phyloP scores from a whole-genome alignment of 2,888 invertebrate species.

The Eupithecia vulgata region DNA sequence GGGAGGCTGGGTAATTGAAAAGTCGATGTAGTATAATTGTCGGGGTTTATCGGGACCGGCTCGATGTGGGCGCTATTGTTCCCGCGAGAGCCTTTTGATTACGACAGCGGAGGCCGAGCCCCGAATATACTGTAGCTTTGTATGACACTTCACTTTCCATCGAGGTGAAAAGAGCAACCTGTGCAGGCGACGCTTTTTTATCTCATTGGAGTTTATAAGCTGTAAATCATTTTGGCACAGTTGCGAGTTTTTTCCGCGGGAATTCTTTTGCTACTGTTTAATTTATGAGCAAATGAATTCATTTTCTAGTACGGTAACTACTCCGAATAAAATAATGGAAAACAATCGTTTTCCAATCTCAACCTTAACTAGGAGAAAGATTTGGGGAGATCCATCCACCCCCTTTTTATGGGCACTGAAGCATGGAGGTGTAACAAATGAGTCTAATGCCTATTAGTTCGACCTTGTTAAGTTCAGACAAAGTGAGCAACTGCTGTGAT shows the following conservation, averaged over 20 bases:
- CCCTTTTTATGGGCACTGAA: slow-evolving; percentile 71
- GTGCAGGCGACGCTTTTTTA: slow-evolving; percentile 51
- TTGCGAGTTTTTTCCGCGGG: neutral
- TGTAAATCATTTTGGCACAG: slow-evolving; percentile 36
- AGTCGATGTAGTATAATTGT: slow-evolving; percentile 84
- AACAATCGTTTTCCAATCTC: slow-evolving; percentile 41
- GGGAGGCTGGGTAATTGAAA: slow-evolving; percentile 82
- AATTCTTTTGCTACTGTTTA: neutral
- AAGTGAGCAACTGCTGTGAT: slow-evolving; percentile 67
- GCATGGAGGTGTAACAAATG: slow-evolving; percentile 77
- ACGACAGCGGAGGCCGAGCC: slow-evolving; percentile 71
- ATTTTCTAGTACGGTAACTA: neutral
- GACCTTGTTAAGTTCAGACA: slow-evolving; percentile 78
- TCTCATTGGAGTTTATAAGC: slow-evolving; percentile 43
- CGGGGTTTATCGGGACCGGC: slow-evolving; percentile 80
- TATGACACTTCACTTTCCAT: slow-evolving; percentile 80
- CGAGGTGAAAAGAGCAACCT: slow-evolving; percentile 71
- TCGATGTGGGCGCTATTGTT: slow-evolving; percentile 83
- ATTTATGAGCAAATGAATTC: neutral
- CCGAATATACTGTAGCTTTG: slow-evolving; percentile 80
- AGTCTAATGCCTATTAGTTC: slow-evolving; percentile 78
- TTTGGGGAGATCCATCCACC: slow-evolving; percentile 62
- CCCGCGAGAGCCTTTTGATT: slow-evolving; percentile 82
- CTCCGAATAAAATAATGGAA: slow-evolving; percentile 9
- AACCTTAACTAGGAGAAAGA: slow-evolving; percentile 53